Evolutionary conservation across 1,140 invertebrate genomes (phyloP).

Genomic region (Pteromalus puparum): DNA sequence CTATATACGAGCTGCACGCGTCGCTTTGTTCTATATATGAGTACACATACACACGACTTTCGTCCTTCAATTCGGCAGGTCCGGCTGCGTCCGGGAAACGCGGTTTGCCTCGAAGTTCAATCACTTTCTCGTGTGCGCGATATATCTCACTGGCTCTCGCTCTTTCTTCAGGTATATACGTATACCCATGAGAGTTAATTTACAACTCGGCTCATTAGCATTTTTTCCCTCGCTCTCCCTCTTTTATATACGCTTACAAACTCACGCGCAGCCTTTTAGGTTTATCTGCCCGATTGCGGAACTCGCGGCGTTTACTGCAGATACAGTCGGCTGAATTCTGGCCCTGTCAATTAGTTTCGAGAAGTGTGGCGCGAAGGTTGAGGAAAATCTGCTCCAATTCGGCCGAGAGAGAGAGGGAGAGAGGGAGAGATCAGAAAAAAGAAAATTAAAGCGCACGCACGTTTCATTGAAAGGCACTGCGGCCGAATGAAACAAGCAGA

Average conservation of each 20-base stretch:
- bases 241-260: background rate
- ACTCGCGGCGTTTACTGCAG: too few relatives aligned
- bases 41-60: background rate
- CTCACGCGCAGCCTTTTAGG: too few relatives aligned
- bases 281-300: background rate
- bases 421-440: background rate
- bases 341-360: background rate
- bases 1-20: too few relatives aligned
- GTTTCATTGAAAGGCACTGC: background rate
- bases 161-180: too few relatives aligned
- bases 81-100: slow-evolving; percentile 29
- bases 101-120: slow-evolving; percentile 37
- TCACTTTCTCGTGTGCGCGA: background rate
- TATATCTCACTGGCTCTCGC: background rate
- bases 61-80: slow-evolving; percentile 33
- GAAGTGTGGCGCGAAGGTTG: background rate
- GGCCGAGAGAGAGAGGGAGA: background rate
- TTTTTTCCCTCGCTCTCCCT: background rate
- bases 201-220: slow-evolving; percentile 31
- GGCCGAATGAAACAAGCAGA: background rate
- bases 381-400: slow-evolving; percentile 10
- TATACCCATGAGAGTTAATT: background rate
- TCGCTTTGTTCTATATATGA: too few relatives aligned
- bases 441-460: background rate
- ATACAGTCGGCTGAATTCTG: background rate